Evolutionary conservation across 1,140 invertebrate genomes (phyloP).

Genomic region (Bradysia coprophila): DNA sequence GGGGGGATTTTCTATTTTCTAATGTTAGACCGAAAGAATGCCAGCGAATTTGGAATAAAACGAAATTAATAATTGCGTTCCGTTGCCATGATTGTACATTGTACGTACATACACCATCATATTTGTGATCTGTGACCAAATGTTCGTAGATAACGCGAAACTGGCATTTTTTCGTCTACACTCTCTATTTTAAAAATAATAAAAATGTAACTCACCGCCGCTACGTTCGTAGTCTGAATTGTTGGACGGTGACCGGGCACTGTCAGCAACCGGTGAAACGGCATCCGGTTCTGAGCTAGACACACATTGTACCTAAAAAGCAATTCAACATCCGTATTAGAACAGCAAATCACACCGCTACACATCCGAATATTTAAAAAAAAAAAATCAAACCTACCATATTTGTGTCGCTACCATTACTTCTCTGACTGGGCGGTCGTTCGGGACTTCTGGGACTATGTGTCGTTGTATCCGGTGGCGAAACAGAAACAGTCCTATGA

Average conservation of each 20-base stretch:
- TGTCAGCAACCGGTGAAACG: slow-evolving; percentile 22
- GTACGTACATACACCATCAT: neutral
- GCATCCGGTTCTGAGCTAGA: slow-evolving; percentile 65
- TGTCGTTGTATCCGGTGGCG: slow-evolving; percentile 62
- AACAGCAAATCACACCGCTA: too few species aligned
- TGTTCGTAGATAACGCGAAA: neutral
- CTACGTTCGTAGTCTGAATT: slow-evolving; percentile 10
- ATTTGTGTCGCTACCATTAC: slow-evolving; percentile 17
- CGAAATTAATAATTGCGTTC: too few species aligned
- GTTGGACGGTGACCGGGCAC: slow-evolving; percentile 18
- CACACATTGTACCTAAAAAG: slow-evolving; percentile 57
- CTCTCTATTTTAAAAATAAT: too few species aligned
- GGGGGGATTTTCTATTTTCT: too few species aligned
- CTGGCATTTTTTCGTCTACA: too few species aligned
- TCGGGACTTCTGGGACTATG: slow-evolving; percentile 39
- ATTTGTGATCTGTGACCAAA: neutral
- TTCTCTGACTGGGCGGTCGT: slow-evolving; percentile 18
- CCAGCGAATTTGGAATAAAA: too few species aligned
- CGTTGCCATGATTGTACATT: neutral
- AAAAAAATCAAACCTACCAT: slow-evolving; percentile 11
- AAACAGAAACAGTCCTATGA: slow-evolving; percentile 12
- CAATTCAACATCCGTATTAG: neutral
- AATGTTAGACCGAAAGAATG: too few species aligned
- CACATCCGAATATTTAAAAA: slow-evolving; percentile 2
- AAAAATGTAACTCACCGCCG: neutral